Evolutionary conservation across 2,888 invertebrate species (phyloP).

Genomic region (Agrotis clavis): DNA sequence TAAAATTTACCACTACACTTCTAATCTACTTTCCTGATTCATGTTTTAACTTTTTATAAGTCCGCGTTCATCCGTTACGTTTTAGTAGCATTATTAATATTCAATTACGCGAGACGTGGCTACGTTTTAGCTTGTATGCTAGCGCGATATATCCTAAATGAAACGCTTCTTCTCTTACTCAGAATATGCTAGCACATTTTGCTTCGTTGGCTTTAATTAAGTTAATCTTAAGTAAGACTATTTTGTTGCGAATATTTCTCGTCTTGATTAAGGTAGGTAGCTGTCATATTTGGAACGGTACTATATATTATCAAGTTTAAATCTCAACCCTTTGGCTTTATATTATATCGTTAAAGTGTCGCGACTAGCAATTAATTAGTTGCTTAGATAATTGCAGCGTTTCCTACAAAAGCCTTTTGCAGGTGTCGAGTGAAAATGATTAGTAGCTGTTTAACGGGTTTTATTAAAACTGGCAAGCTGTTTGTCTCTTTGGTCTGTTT

Average conservation of each 20-base stretch:
- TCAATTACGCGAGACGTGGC: constrained; percentile 41
- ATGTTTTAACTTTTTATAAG: constrained; percentile 50
- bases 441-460: constrained; percentile 1
- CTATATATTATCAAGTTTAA: constrained; percentile 32
- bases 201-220: constrained; percentile 57
- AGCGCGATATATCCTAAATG: constrained; percentile 38
- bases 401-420: constrained; percentile 7
- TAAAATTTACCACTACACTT: constrained; percentile 30
- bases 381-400: constrained; percentile 28
- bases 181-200: constrained; percentile 48
- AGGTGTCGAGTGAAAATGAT: background rate
- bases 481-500: background rate
- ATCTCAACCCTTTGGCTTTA: constrained; percentile 25
- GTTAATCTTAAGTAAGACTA: constrained; percentile 39
- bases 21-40: constrained; percentile 44
- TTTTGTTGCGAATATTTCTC: constrained; percentile 37
- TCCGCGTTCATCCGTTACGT: constrained; percentile 36
- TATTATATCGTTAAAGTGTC: constrained; percentile 21
- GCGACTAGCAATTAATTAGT: constrained; percentile 33
- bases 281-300: constrained; percentile 29
- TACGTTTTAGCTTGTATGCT: constrained; percentile 33
- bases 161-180: constrained; percentile 32
- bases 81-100: constrained; percentile 58
- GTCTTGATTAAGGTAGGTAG: constrained; percentile 37
- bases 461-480: background rate